Evolutionary conservation across 1,140 invertebrate genomes (phyloP).

Genomic region (Calycopis cecrops): DNA sequence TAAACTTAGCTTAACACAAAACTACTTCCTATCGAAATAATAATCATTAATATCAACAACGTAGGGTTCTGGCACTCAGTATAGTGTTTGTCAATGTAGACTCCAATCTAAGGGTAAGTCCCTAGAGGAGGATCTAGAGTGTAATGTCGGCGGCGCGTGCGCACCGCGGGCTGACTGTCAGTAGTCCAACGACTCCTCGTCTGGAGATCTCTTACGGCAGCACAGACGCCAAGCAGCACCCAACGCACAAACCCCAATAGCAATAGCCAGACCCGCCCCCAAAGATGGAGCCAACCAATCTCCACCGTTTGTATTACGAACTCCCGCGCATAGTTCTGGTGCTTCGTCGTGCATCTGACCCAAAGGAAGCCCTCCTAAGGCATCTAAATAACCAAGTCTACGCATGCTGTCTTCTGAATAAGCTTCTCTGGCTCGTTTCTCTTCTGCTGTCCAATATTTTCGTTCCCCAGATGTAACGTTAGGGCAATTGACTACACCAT

Average conservation of each 20-base stretch:
- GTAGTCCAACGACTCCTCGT: conserved; percentile 70
- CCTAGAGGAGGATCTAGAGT: conserved; percentile 57
- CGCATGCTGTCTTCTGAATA: conserved; percentile 76
- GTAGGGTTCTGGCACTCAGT: conserved; percentile 55
- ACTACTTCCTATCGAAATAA: conserved; percentile 5
- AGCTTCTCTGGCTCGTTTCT: conserved; percentile 68
- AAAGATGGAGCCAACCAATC: conserved; percentile 66
- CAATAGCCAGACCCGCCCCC: conserved; percentile 57
- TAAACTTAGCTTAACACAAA: not conserved
- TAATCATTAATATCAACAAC: conserved; percentile 39
- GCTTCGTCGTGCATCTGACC: conserved; percentile 79
- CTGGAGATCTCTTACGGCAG: conserved; percentile 70
- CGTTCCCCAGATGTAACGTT: conserved; percentile 70
- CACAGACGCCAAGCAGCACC: conserved; percentile 67
- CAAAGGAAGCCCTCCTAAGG: conserved; percentile 57
- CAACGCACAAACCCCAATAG: conserved; percentile 55
- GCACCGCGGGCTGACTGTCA: conserved; percentile 73
- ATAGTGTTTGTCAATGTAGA: conserved; percentile 71
- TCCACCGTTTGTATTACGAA: conserved; percentile 39
- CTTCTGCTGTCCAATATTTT: conserved; percentile 60
- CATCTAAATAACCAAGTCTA: conserved; percentile 73
- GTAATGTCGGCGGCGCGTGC: conserved; percentile 59
- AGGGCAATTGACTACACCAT: conserved; percentile 91
- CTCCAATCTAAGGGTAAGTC: conserved; percentile 69
- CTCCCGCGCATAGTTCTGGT: conserved; percentile 77